Base-by-base conservation (phyloP, 2,888 invertebrate genomes). In the Proisotoma minuta region DNA sequence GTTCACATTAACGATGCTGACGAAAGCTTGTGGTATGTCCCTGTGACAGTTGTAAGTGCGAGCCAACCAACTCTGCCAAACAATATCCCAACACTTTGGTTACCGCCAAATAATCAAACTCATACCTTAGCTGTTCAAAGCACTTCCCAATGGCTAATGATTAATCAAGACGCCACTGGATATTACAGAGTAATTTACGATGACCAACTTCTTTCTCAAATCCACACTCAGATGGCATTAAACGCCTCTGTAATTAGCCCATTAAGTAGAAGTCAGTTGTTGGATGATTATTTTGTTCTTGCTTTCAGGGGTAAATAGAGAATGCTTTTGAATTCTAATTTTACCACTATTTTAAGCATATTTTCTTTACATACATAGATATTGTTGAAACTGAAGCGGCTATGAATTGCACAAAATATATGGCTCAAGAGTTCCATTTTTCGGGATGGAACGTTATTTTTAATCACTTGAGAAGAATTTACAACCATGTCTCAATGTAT, bases 1-100 rank as follows among this genome's bases (percentile, higher is more conserved):
- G 50, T n/a, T 22, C 50, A 50, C 26, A 22, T 23, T 4, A 24
- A 50, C 4, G 50, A 50, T 22, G 18, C 23, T 5, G 12, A 10
- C 52, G 24, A 50, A 20, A 29, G 26, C 1, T 48, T 51, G 27
- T 86, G 86, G 86, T 81, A 82, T 70, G 81, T 86, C 18, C 86
- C 86, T 0, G 75, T 87, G 43, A 84, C 82, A 40, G 81, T 78
- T 65, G 78, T 78, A 20, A 75, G 76, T 1, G 75, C 75, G 60
- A 69, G 70, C 67, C 22, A 65, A 47, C 76, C 75, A 73, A 69
- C 76, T 69, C 58, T 65, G 2, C 53, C 29, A 1, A 52, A 61
- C 29, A 8, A 22, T 20, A 22, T 57, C 22, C 61, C 61, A 0
- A 26, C 50, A 50, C 8, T 57, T 2, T 61, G 61, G 61, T 1